Evolutionary conservation across 2,797 vertebrate genomes (phyloP), one percentile per base, ranked within the genome.

Genomic region (Bufotes viridis): DNA sequence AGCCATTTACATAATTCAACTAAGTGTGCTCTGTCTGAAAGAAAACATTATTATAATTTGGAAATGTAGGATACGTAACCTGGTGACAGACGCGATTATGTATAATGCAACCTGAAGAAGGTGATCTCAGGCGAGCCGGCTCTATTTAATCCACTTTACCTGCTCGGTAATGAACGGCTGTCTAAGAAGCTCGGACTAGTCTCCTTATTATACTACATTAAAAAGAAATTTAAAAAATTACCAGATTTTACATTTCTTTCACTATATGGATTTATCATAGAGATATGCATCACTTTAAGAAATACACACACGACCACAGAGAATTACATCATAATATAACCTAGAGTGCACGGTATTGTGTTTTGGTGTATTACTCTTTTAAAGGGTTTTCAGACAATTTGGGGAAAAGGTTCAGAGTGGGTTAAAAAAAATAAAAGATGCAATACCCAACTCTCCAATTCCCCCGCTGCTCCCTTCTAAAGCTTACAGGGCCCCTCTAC

Each of bases 1-100:
- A 76, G 13, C 49, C 10, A 89, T 89, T 86, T 86, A 60, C 88
- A 86, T 82, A 89, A 89, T 82, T 85, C 78, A 86, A 85, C 84
- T 85, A 89, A 89, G 67, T 84, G 58, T 26, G 76, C 78, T 85
- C 82, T 81, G 76, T 80, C 78, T 81, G 78, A 63, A 65, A 72
- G 67, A 15, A 89, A 75, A 81, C 76, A 89, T 72, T 85, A 85
- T 85, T 75, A 81, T 58, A 74, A 78, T 86, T 76, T 67, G 42
- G 65, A 81, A 81, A 81, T 53, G 69, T 88, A 78, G 83, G 29
- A 69, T 81, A 76, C 26, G 49, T 65, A 61, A 63, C 76, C 42
- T 17, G 63, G 78, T 88, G 67, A 81, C 78, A 89, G 57, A 81
- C 58, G 55, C 57, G 80, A 89, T 86, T 89, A 82, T 74, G 76